Evolutionary conservation across 2,797 vertebrate species (phyloP), one percentile per base, ranked within the genome.

Genomic region (Pipistrellus kuhlii): DNA sequence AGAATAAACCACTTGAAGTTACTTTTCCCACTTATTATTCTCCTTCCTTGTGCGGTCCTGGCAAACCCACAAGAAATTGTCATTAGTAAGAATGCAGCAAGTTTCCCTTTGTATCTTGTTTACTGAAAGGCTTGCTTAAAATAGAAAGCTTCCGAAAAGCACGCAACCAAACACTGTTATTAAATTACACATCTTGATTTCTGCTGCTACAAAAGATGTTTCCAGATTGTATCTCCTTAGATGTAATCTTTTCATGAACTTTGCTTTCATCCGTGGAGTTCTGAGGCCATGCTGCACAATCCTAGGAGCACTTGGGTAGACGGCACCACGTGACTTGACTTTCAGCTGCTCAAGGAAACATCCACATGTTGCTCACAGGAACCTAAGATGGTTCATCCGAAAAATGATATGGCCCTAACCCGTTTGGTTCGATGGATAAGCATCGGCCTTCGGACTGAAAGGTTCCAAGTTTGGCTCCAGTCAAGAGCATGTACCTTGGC

Each of bases 91-190:
- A 71, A 14, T 51, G 55, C 17, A 32, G 51, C 41, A 51, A 84
- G 66, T 85, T 94, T 84, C 89, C 23, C 23, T 57, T 90, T 91
- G 38, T 51, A 82, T 88, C 93, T 93, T 86, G 53, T 82, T 95
- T 85, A 93, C 78, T 68, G 18, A 38, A 88, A 77, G 32, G 17
- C 32, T 51, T 66, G n/a, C 82, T 90, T 77, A 88, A 96, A 95
- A 90, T 48, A 94, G 85, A 73, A 96, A 77, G 27, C 30, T n/a
- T 85, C 68, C n/a, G 46, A 51, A 81, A 94, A 82, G 32, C 25
- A 55, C 25, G 77, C 23, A 59, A 59, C n/a, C 32, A 46, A 66
- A 66, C 10, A 66, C 73, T 41, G 53, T 82, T 25, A 85, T 62
- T 82, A 78, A 85, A 72, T 51, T 66, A 78, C 44, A 87, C 48